Conservation (phyloP, 2,888 invertebrate species). For the Herminia tarsipennalis region DNA sequence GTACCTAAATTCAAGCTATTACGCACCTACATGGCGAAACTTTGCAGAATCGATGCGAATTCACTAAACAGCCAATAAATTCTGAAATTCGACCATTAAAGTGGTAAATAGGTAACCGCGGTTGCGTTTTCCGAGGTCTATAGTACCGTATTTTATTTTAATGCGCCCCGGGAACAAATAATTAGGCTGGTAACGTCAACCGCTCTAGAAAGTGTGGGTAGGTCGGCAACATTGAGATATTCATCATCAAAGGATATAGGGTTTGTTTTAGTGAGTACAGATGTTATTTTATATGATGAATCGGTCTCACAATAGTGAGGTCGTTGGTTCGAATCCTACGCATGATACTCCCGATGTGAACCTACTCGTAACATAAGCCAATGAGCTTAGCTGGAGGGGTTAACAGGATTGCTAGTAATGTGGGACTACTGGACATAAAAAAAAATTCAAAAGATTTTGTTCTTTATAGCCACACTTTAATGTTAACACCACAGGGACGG, state of each 20-base stretch:
- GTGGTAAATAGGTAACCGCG: conserved; percentile 40
- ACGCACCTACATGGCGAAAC: conserved; percentile 27
- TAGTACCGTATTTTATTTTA: conserved; percentile 39
- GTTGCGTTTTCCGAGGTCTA: conserved; percentile 15
- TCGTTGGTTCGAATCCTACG: too few species aligned
- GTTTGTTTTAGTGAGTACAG: neutral
- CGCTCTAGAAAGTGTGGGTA: conserved; percentile 24
- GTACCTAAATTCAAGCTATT: conserved; percentile 10
- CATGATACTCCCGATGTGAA: too few species aligned
- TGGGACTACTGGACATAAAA: too few species aligned
- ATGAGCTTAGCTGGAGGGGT: too few species aligned
- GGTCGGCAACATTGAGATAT: conserved; percentile 9
- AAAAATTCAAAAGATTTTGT: too few species aligned
- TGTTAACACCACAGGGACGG: too few species aligned
- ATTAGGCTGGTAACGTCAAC: conserved; percentile 32
- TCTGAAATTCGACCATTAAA: conserved; percentile 36
- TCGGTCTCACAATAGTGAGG: too few species aligned
- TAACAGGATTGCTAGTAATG: too few species aligned
- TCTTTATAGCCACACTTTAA: too few species aligned
- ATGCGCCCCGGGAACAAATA: conserved; percentile 28
- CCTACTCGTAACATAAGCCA: too few species aligned
- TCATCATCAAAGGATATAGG: neutral
- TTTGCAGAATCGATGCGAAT: conserved; percentile 33
- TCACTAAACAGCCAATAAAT: conserved; percentile 40
- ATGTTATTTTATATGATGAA: neutral